These are phyloP conservation scores for Labeo calbasu DNA, from an alignment of 2,797 vertebrate genomes.

Conservation along the genomic window DNA sequence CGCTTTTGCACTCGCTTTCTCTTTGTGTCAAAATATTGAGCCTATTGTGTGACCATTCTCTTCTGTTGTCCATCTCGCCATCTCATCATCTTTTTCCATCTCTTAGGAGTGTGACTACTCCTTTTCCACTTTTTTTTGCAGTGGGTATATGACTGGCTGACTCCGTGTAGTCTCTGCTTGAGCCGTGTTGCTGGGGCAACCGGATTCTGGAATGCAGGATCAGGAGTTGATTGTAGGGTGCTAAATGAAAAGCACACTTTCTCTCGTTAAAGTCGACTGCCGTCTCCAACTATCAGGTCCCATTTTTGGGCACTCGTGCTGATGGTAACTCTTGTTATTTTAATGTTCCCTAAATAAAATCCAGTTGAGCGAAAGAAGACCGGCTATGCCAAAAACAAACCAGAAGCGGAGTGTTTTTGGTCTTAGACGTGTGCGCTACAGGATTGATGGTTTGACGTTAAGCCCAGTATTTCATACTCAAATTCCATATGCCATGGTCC, in stretches of 20 bases:
- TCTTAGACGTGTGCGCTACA: slow-evolving; percentile 5
- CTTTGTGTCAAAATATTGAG: slow-evolving; percentile 41
- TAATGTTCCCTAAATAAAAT: slow-evolving; percentile 47
- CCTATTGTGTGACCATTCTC: slow-evolving; percentile 20
- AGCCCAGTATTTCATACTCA: slow-evolving; percentile 31
- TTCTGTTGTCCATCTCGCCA: slow-evolving; percentile 3
- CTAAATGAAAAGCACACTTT: slow-evolving; percentile 79
- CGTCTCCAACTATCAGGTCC: slow-evolving; percentile 70
- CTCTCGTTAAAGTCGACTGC: slow-evolving; percentile 70
- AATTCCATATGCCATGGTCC: slow-evolving; percentile 26
- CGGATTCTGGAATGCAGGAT: slow-evolving; percentile 73
- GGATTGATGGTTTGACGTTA: slow-evolving; percentile 1
- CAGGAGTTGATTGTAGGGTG: slow-evolving; percentile 73
- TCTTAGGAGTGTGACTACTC: slow-evolving; percentile 64
- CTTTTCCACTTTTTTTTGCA: slow-evolving; percentile 49
- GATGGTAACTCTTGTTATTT: slow-evolving; percentile 64
- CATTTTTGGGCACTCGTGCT: slow-evolving; percentile 67
- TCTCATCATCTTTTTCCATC: slow-evolving; percentile 29
- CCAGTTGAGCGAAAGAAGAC: slow-evolving; percentile 28
- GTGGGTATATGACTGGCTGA: slow-evolving; percentile 72
- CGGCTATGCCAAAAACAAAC: not conserved
- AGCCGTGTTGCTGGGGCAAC: slow-evolving; percentile 75
- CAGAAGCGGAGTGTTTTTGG: not conserved
- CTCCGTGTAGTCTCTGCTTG: slow-evolving; percentile 74
- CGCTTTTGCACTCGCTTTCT: not conserved